A percentile compares a stretch with the other conserved stretches of the same genome.
Conservation (phyloP, 37 sponge, comb jelly and placozoan genomes). For the Halisarca cf. caerulea region DNA sequence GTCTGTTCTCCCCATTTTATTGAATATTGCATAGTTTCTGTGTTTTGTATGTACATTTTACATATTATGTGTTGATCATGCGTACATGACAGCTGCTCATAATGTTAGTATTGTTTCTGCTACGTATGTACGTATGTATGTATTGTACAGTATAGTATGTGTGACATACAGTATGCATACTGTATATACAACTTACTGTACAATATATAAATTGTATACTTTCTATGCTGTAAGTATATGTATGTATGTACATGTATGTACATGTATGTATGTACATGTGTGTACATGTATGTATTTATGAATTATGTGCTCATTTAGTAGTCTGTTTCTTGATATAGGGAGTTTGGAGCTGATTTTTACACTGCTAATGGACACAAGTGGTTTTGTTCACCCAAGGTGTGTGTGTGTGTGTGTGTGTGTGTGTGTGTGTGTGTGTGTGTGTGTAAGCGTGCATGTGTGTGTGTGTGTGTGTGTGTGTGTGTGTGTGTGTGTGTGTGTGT, state of each 20-base stretch:
- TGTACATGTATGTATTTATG: background rate
- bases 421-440: background rate
- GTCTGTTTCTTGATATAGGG: slow-evolving; percentile 34
- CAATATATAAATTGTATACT: no score
- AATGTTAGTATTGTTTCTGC: no score
- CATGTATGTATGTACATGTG: background rate
- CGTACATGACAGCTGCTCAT: no score
- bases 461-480: background rate
- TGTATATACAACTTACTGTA: no score
- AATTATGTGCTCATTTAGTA: background rate
- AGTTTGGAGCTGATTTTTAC: slow-evolving; percentile 85
- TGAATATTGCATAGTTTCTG: no score
- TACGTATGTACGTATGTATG: no score
- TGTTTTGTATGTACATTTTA: no score
- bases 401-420: background rate
- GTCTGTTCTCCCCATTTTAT: no score
- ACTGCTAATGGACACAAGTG: slow-evolving; percentile 85
- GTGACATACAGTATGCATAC: no score
- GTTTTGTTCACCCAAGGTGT: slow-evolving; percentile 82
- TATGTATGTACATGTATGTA: background rate
- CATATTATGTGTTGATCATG: no score
- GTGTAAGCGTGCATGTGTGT: background rate
- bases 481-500: background rate
- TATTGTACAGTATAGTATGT: no score
- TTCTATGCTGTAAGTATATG: background rate